Base-by-base conservation (phyloP, 2,113 vertebrate species). In the Carassius gibelio region DNA sequence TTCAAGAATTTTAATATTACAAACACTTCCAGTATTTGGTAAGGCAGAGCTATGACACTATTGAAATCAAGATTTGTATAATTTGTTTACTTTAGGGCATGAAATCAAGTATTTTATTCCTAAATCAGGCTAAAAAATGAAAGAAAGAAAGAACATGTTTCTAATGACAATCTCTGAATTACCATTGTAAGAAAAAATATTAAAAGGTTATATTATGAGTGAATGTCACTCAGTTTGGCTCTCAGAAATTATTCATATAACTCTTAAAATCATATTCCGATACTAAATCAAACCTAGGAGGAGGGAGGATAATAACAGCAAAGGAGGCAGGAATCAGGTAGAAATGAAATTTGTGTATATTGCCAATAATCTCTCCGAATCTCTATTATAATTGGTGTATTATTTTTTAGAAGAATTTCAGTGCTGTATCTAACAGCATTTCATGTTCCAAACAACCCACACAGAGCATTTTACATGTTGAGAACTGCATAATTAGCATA, bases 171-270 rank as follows among this genome's bases (percentile, higher is more conserved):
- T 45, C 38, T n/a, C 69, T 45, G 34, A 38, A 42, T 21, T 21
- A 45, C 13, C 0, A 69, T 36, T 9, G 30, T 9, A 71, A 38
- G 17, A 71, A 68, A 30, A 78, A 72, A 83, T 74, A 83, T 57
- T 83, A 81, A 38, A 83, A 78, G 26, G 19, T 74, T 85, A 85
- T 69, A 30, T 30, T 30, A 59, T 57, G 93, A 94, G 93, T 94
- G 94, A 95, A 95, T 95, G 93, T 95, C 94, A 95, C 94, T 94
- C 93, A 95, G 90, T 93, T 93, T 93, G 93, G 92, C 92, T 94
- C 91, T 91, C 88, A 92, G 89, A 93, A 93, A 92, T 88, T 91
- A 92, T 93, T 90, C 89, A 82, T 91, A 84, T 85, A 89, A 79
- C 89, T 91, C 86, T 92, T 91, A 89, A 90, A 91, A 90, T 90